phyloP scores from a whole-genome alignment of 2,888 invertebrate species.

The Aplocera efformata region DNA sequence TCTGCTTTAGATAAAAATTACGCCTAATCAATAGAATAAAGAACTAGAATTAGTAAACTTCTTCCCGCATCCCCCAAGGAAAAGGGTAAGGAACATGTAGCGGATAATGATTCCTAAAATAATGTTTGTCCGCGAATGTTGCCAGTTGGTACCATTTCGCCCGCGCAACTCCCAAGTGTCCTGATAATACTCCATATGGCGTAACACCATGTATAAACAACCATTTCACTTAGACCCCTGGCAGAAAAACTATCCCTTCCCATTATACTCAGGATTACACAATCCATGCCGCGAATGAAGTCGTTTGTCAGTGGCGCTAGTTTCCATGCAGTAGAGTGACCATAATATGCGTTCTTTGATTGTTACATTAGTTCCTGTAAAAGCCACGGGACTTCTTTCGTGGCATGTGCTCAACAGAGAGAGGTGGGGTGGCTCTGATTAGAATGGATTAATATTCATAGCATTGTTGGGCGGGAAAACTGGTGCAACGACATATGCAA shows the following conservation, averaged over 20 bases:
- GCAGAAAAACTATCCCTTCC: constrained; percentile 11
- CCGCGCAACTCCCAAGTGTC: constrained; percentile 70
- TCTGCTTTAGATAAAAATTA: no score
- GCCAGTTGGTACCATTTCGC: constrained; percentile 71
- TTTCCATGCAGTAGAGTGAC: no score
- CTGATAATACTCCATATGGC: constrained; percentile 79
- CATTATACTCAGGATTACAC: background rate
- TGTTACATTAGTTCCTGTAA: no score
- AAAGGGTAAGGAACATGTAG: constrained; percentile 26
- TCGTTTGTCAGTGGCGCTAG: no score
- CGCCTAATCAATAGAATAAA: no score
- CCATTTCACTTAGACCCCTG: constrained; percentile 46
- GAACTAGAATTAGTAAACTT: no score
- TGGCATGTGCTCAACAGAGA: background rate
- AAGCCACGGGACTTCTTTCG: background rate
- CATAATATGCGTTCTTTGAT: no score
- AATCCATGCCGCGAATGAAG: no score
- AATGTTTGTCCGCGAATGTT: constrained; percentile 55
- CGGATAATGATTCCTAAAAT: constrained; percentile 36
- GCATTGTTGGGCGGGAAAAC: constrained; percentile 64
- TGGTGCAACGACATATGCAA: constrained; percentile 77
- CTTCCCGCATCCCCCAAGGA: constrained; percentile 14
- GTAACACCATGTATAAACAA: constrained; percentile 60
- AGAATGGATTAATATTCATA: constrained; percentile 56
- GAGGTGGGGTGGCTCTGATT: constrained; percentile 34